These are phyloP conservation scores for Zenarchopterus dispar DNA, from an alignment of 2,797 vertebrate genomes.

Conservation along the genomic window DNA sequence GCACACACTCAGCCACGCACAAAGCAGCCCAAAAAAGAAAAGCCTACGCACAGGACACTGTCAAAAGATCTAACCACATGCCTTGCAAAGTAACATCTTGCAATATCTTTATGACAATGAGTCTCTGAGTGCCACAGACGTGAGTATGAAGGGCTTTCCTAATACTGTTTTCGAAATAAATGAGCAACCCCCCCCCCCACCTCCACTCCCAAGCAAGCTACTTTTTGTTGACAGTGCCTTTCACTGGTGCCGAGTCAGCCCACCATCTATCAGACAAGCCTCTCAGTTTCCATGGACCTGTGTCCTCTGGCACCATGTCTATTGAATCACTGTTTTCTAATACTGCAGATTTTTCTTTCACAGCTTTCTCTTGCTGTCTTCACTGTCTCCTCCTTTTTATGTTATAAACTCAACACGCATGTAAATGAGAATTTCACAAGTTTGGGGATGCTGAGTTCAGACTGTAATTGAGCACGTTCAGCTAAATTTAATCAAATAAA, in stretches of 20 bases:
- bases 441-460: background rate
- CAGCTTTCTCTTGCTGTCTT: conserved; percentile 12
- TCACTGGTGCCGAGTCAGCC: conserved; percentile 55
- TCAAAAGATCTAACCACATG: conserved; percentile 51
- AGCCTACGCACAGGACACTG: conserved; percentile 53
- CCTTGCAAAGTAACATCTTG: conserved; percentile 45
- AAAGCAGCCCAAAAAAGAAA: conserved; percentile 34
- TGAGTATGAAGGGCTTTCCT: conserved; percentile 55
- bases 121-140: conserved; percentile 36
- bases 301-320: conserved; percentile 55
- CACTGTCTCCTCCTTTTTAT: background rate
- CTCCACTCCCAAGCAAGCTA: conserved; percentile 48
- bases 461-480: conserved; percentile 7
- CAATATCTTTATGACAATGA: conserved; percentile 38
- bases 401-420: conserved; percentile 7
- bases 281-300: conserved; percentile 58
- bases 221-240: conserved; percentile 63
- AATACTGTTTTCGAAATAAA: conserved; percentile 62
- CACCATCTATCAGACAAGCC: conserved; percentile 57
- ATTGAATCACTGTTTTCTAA: conserved; percentile 55
- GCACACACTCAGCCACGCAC: conserved; percentile 19
- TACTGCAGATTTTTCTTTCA: conserved; percentile 18
- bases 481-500: conserved; percentile 5
- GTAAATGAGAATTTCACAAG: background rate
- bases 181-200: conserved; percentile 41